Base-by-base conservation (phyloP, 2,797 vertebrate species). In the Lycodopsis pacificus region DNA sequence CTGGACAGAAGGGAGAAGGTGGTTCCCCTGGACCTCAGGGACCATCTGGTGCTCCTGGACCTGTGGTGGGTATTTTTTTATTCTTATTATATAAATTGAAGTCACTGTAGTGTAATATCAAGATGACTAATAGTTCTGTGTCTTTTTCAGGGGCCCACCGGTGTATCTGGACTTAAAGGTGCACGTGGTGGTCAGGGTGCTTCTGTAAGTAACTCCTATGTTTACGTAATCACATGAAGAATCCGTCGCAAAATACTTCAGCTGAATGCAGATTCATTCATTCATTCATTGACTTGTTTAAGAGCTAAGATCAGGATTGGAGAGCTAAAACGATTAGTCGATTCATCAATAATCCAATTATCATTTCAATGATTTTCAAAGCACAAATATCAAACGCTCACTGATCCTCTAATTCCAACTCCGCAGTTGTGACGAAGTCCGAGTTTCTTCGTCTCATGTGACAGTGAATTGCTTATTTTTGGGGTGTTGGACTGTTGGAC, bases 181-280 rank as follows among this genome's bases (percentile, higher is more conserved):
- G 95, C 96, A 12, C 97, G 98, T 62, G 98, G 98, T 59, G 98
- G 97, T 77, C 98, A 98, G 92, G 98, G 98, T 30, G 95, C 97
- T 66, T 89, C 97, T 81, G 98, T 99, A 85, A 97, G 97, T 97
- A 58, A 68, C 57, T 66, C 12, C 30, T 63, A 42, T 58, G 76
- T 58, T 34, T 10, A 59, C 14, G 19, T 8, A 17, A 25, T 61
- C 22, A 36, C 30, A 14, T 62, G 1, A 70, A 25, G 17, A 61
- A 20, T 40, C 17, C 32, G 44, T 17, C 4, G 0, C 22, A 71
- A 36, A 71, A 40, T 7, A 57, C 32, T 38, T 42, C 30, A 20
- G 20, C 30, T 56, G 25, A 61, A 15, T 62, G 5, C 8, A 62
- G 4, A 57, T 27, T 44, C 1, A 62, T 30, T 53, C 2, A 42